phyloP scores from a whole-genome alignment of 1,140 invertebrate species.

The Aphidius ervi region DNA sequence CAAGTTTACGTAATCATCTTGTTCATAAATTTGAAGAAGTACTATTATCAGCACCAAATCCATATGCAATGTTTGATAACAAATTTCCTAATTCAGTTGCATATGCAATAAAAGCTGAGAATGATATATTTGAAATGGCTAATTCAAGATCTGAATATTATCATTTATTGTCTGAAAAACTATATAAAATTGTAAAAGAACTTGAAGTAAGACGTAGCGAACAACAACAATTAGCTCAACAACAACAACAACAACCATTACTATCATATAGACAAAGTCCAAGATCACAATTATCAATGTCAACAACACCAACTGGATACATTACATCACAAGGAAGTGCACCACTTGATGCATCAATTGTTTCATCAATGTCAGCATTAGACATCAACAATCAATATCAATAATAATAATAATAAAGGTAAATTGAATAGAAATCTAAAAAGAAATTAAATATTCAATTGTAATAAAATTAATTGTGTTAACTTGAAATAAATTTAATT shows the following conservation, averaged over 20 bases:
- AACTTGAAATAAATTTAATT: not conserved
- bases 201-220: too few species aligned
- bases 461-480: constrained; percentile 53
- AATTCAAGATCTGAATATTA: too few species aligned
- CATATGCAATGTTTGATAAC: too few species aligned
- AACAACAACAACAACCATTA: constrained; percentile 36
- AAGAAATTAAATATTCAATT: too few species aligned
- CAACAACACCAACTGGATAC: constrained; percentile 43
- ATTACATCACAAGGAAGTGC: constrained; percentile 46
- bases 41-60: too few species aligned
- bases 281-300: constrained; percentile 47
- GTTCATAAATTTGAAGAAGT: too few species aligned
- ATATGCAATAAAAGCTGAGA: too few species aligned
- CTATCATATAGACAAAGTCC: constrained; percentile 48
- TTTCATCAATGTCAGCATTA: constrained; percentile 61
- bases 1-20: too few species aligned
- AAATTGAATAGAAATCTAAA: constrained; percentile 49
- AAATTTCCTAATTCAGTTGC: constrained; percentile 81
- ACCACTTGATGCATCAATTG: constrained; percentile 50
- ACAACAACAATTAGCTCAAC: constrained; percentile 42
- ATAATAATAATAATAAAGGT: constrained; percentile 63
- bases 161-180: too few species aligned
- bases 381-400: constrained; percentile 71
- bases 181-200: too few species aligned
- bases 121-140: constrained; percentile 8